Percentiles rank a stretch among this genome's conserved stretches.
phyloP scores from a whole-genome alignment of 1,140 invertebrate genomes.

The Hylyphantes graminicola region DNA sequence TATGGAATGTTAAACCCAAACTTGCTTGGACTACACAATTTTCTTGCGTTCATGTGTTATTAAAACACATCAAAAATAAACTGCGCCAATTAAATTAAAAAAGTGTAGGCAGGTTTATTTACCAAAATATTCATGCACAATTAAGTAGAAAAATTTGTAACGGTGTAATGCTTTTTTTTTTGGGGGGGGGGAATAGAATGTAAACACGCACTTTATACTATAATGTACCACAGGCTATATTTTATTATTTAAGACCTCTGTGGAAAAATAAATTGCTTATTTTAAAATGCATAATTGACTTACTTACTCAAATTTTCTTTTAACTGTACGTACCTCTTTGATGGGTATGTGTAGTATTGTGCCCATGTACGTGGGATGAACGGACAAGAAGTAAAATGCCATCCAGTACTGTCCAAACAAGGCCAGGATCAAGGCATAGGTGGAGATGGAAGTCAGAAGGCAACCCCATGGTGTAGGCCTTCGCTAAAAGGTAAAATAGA shows the following conservation, averaged over 20 bases:
- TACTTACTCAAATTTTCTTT: background rate
- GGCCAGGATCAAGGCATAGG: constrained; percentile 36
- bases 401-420: constrained; percentile 53
- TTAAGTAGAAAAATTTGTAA: no score
- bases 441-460: constrained; percentile 41
- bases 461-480: constrained; percentile 28
- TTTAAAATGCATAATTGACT: background rate
- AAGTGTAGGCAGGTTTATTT: no score
- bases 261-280: background rate
- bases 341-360: constrained; percentile 45
- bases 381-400: constrained; percentile 44
- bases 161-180: no score
- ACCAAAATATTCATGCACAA: no score
- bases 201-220: no score
- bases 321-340: constrained; percentile 36
- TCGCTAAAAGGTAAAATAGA: constrained; percentile 19
- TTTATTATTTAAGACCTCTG: background rate
- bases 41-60: no score
- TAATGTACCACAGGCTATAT: background rate
- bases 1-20: no score
- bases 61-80: no score
- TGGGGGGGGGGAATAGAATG: no score
- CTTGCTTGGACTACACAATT: no score
- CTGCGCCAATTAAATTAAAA: no score
- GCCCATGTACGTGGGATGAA: constrained; percentile 45